Evolutionary conservation across 2,113 vertebrate genomes (phyloP).

Genomic region (Chlorodrepanis virens): DNA sequence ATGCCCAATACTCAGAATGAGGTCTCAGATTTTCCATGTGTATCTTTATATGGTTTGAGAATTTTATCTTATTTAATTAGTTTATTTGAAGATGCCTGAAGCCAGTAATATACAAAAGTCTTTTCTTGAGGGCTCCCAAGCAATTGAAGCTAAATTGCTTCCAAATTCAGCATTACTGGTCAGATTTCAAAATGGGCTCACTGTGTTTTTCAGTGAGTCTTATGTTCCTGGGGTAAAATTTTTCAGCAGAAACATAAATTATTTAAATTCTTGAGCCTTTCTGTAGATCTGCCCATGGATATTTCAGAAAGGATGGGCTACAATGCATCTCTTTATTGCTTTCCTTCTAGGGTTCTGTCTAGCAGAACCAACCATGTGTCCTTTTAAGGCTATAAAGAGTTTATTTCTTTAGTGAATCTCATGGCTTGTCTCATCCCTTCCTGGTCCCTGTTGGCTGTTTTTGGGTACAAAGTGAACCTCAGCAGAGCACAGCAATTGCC

Average conservation of each 20-base stretch:
- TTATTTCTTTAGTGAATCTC: neutral
- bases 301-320: neutral
- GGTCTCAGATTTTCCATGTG: neutral
- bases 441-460: neutral
- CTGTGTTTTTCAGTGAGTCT: neutral
- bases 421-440: neutral
- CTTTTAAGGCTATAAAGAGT: neutral
- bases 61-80: neutral
- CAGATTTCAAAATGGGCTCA: neutral
- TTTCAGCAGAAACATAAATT: neutral
- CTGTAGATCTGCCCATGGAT: neutral
- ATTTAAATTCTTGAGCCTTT: neutral
- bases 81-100: constrained; percentile 4
- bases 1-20: neutral
- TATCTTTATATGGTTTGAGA: neutral
- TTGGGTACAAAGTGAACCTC: neutral
- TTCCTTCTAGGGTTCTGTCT: neutral
- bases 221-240: neutral
- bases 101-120: neutral
- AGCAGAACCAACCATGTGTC: neutral
- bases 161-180: neutral
- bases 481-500: neutral
- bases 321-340: neutral
- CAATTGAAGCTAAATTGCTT: neutral
- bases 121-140: neutral